Evolutionary conservation across 2,797 vertebrate genomes (phyloP), one percentile per base, ranked within the genome.

Genomic region (Clarias platycephalus): DNA sequence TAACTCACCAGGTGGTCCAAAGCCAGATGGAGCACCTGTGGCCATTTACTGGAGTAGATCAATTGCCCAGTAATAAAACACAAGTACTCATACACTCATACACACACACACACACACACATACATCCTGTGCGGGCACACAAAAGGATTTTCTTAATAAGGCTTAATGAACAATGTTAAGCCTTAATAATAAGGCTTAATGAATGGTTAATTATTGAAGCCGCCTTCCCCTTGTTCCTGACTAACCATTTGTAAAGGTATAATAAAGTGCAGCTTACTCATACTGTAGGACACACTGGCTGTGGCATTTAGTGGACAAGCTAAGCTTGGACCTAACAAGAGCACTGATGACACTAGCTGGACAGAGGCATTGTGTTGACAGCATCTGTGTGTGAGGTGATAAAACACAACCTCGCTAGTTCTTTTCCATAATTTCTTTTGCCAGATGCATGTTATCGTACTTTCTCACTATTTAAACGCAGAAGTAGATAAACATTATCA

Each of bases 171-270:
- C 53, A 60, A 60, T 15, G 4, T 24, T 28, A 34, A 24, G 20
- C 55, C 28, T 24, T 76, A 24, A 58, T 58, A 28, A 34, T 75
- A 22, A 57, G 24, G 6, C 12, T 63, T 62, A 40, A 40, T 64
- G 3, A 64, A 28, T 57, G 8, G 20, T 26, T 62, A 40, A 74
- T 57, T 31, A 71, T 37, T 72, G 20, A 37, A 88, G 44, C n/a
- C 44, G 55, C 60, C 9, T 13, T 67, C 9, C 16, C 26, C 58
- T 8, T 7, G 1, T 4, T 86, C 49, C 12, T 37, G 84, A 88
- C 44, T 44, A 85, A 89, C 82, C 80, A 80, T 22, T 13, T 10
- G 55, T 76, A 37, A 81, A 86, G 78, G 84, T 90, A 49, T 64
- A 78, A 5, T 44, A 78, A 26, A 63, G 16, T 9, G 24, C 24